phyloP scores from a whole-genome alignment of 2,113 vertebrate genomes.

The Burhinus bistriatus region DNA sequence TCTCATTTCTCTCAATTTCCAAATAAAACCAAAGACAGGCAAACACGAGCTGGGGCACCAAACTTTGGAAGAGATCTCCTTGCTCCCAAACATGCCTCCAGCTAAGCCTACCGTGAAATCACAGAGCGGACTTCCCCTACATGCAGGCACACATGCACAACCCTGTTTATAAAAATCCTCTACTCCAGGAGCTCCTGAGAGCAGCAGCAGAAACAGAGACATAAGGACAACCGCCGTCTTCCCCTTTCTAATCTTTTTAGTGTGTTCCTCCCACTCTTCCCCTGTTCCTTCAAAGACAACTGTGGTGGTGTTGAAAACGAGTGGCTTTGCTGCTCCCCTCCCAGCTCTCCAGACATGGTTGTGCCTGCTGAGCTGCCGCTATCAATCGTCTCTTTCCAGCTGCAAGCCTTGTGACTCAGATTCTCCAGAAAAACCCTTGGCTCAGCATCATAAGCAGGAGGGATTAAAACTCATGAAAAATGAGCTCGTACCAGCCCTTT shows the following conservation, averaged over 20 bases:
- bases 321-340: constrained; percentile 12
- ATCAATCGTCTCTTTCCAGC: constrained; percentile 28
- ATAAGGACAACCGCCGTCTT: not conserved
- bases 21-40: not conserved
- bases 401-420: constrained; percentile 62
- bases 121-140: not conserved
- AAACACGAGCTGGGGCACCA: not conserved
- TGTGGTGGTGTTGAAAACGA: not conserved
- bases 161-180: not conserved
- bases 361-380: constrained; percentile 2
- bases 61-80: not conserved
- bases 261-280: not conserved
- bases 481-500: constrained; percentile 33
- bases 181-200: not conserved
- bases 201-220: not conserved
- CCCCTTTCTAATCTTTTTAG: not conserved
- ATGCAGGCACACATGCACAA: not conserved
- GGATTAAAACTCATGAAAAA: constrained; percentile 55
- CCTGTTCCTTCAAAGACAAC: not conserved
- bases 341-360: not conserved
- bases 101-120: not conserved
- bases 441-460: constrained; percentile 44
- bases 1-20: not conserved
- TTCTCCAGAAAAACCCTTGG: constrained; percentile 58
- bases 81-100: not conserved